Base-by-base conservation (phyloP, 2,797 vertebrate genomes). In the Urosaurus nigricauda region DNA sequence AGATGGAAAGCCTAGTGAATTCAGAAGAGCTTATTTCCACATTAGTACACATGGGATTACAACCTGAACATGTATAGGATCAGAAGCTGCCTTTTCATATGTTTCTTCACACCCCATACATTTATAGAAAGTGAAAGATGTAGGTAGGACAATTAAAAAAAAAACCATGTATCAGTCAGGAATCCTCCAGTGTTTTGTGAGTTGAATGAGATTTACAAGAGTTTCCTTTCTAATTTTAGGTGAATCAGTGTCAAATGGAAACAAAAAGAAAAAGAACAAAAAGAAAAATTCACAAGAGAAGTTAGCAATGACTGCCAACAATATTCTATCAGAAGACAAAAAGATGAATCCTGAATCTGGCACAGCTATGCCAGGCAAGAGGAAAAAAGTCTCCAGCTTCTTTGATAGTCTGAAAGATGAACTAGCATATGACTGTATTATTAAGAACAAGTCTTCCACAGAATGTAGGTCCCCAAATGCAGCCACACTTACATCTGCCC, bases 171-270 rank as follows among this genome's bases (percentile, higher is more conserved):
- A 6, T 6, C 35, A 68, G 65, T 60, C 47, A 32, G 37, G 17
- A 74, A 83, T 37, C 26, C 6, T 68, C 26, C 17, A 75, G 13
- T 75, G 40, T 51, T 82, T 81, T 19, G 37, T 68, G 65, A 68
- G 29, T 68, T 32, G 29, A 68, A 68, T 32, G 63, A 58, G 29
- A 73, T 16, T 63, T 51, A 58, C 14, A 51, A 87, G 29, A 26
- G 19, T 92, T 73, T 84, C 71, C 85, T 91, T 92, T 82, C 77
- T 92, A 92, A 79, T 14, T 82, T 75, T 90, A 98, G 98, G 97
- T 87, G 94, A 96, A 81, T 95, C 94, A 71, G 26, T 91, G 0
- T 84, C 93, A 32, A 94, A 90, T 84, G 94, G 93, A 91, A 95
- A 89, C 40, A 90, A 90, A 43, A 93, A 93, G 85, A 96, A 93